Evolutionary conservation across 2,888 invertebrate species (phyloP).

Genomic region (Sisyra nigra): DNA sequence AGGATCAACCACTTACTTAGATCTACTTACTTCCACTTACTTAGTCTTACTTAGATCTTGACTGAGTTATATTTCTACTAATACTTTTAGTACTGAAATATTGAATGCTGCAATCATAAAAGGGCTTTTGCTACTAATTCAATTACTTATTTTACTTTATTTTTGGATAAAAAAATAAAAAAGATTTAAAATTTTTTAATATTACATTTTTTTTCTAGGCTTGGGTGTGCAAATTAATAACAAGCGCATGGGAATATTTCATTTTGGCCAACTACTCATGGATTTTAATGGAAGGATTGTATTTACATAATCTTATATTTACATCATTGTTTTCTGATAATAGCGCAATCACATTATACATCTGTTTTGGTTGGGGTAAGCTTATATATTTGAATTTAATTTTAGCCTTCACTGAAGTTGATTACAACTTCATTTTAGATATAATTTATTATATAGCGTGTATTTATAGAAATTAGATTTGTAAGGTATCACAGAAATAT

Average conservation of each 20-base stretch:
- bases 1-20: too few species aligned
- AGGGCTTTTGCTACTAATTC: background rate
- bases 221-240: conserved; percentile 46
- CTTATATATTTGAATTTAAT: conserved; percentile 5
- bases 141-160: background rate
- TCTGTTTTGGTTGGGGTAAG: conserved; percentile 49
- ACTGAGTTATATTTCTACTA: too few species aligned
- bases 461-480: too few species aligned
- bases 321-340: conserved; percentile 45
- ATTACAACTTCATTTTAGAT: too few species aligned
- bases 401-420: too few species aligned
- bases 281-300: conserved; percentile 53
- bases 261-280: conserved; percentile 50
- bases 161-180: background rate
- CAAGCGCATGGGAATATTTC: conserved; percentile 42
- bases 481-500: too few species aligned
- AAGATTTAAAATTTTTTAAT: background rate
- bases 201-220: conserved; percentile 32
- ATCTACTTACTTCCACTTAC: too few species aligned
- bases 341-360: conserved; percentile 38
- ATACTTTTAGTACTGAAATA: too few species aligned
- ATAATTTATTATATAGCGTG: too few species aligned
- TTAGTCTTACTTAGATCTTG: too few species aligned
- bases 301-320: conserved; percentile 50
- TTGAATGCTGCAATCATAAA: too few species aligned